Evolutionary conservation across 2,888 invertebrate species (phyloP).

Genomic region (Patella caerulea): DNA sequence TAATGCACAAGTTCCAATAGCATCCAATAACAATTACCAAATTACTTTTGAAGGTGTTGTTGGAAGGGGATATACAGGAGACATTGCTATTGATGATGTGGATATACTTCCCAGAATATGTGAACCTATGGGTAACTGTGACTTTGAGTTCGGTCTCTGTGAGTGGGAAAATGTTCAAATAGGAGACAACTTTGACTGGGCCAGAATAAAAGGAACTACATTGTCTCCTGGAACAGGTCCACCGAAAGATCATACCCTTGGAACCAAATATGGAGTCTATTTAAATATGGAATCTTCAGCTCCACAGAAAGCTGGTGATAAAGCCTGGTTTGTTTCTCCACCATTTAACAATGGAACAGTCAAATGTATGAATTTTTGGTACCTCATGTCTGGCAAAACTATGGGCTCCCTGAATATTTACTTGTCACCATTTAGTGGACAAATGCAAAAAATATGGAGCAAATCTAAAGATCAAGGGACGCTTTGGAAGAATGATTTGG

Average conservation of each 20-base stretch:
- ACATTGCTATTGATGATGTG: conserved; percentile 66
- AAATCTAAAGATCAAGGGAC: conserved; percentile 58
- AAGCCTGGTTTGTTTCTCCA: conserved; percentile 75
- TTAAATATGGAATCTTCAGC: conserved; percentile 86
- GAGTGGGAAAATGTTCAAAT: conserved; percentile 55
- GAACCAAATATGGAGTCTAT: conserved; percentile 73
- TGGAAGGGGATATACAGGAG: conserved; percentile 53
- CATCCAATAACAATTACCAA: conserved; percentile 41
- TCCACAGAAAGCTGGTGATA: conserved; percentile 76
- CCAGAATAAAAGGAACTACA: conserved; percentile 52
- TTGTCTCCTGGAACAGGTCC: conserved; percentile 49
- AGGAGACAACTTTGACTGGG: conserved; percentile 67
- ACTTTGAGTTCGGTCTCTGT: conserved; percentile 60
- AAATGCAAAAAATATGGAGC: conserved; percentile 50
- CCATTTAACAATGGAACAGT: conserved; percentile 44
- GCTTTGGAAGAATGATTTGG: conserved; percentile 58
- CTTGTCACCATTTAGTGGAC: conserved; percentile 20
- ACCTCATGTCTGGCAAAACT: conserved; percentile 57
- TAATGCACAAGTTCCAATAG: conserved; percentile 53
- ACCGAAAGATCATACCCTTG: conserved; percentile 56
- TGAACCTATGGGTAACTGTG: conserved; percentile 57
- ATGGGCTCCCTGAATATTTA: conserved; percentile 57
- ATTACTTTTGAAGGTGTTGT: conserved; percentile 63
- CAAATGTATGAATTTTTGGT: conserved; percentile 64
- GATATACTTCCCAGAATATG: conserved; percentile 52